Evolutionary conservation across 2,113 vertebrate species (phyloP), one percentile per base, ranked within the genome.

Genomic region (Onychorhynchus coronatus): DNA sequence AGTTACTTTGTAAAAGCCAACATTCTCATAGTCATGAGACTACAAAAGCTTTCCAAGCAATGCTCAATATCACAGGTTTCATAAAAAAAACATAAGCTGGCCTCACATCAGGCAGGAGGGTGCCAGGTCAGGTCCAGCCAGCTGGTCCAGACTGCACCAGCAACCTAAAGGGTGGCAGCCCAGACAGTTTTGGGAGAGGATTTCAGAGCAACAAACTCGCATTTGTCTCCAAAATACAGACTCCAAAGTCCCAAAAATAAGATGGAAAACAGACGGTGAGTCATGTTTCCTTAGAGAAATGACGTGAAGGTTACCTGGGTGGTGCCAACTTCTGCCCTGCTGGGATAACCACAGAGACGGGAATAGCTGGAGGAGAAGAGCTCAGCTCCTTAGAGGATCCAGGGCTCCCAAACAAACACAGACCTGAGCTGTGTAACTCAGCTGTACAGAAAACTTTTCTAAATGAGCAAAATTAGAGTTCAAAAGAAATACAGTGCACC

Each of bases 201-300:
- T 62, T 86, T 91, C 75, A 80, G 67, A 93, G n/a, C 14, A 93
- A 86, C 8, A 46, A 71, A 61, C 72, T 63, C 37, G 8, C 3
- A 37, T 73, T 79, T 39, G 31, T 91, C 88, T 97, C 85, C 87
- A 94, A 94, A 92, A 96, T 50, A 71, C 63, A 90, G 61, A 52
- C 39, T 88, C 59, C 68, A 95, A 96, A 97, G 92, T 84, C 95
- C 41, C 52, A 44, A 94, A 97, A 95, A 81, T 75, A 85, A 41
- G 37, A 85, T 9, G 83, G 95, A 98, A 98, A 98, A 97, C 71
- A 96, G 93, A 76, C 72, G 62, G 53, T 97, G 97, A 98, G 95
- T 98, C 97, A 97, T 88, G 74, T 78, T 97, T 96, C 79, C 93
- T 92, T 73, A 87, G 85, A 95, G 92, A 91, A 96, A 92, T 88